Base-by-base conservation (phyloP, 2,797 vertebrate species). In the Sparidentex hasta region DNA sequence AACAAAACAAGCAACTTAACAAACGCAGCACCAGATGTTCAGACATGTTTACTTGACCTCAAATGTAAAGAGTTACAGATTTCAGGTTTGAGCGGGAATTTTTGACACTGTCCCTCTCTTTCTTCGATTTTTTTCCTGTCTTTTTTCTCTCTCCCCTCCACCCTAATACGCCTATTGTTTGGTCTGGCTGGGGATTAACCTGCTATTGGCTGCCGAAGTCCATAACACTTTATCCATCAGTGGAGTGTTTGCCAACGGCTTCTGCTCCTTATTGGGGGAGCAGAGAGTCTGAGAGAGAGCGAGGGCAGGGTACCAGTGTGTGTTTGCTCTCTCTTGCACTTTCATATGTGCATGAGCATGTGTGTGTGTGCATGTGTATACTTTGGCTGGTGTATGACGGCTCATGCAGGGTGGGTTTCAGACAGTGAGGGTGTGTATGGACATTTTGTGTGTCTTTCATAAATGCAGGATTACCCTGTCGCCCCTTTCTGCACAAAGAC, bases 381-480 rank as follows among this genome's bases (percentile, higher is more conserved):
- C 43, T 64, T 72, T 73, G 29, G 27, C 20, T 56, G n/a, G 43
- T 55, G 25, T 43, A 11, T 50, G 61, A 67, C 38, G 29, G 72
- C 66, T 57, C 41, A 64, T 76, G 8, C 13, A 78, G 33, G 51
- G 57, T 67, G 52, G 41, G 48, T 84, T 81, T 80, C 75, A 80
- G 58, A 76, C 41, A 55, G 58, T 70, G 55, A 65, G 64, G 23
- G 77, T 58, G 25, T 85, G 69, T 80, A 29, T 67, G 66, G 65
- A 80, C 48, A 52, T 46, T 72, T 65, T 74, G 44, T 77, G 62
- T 79, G 69, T 57, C 67, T 84, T 91, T 92, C 89, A 88, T 90
- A 86, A 88, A 87, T 70, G 55, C 64, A 86, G 86, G 86, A 92
- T 93, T 86, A 87, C 70, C 64, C 25, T 29, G 33, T 38, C 44